phyloP scores from a whole-genome alignment of 1,140 invertebrate species.

The Sminthurinus signatus region DNA sequence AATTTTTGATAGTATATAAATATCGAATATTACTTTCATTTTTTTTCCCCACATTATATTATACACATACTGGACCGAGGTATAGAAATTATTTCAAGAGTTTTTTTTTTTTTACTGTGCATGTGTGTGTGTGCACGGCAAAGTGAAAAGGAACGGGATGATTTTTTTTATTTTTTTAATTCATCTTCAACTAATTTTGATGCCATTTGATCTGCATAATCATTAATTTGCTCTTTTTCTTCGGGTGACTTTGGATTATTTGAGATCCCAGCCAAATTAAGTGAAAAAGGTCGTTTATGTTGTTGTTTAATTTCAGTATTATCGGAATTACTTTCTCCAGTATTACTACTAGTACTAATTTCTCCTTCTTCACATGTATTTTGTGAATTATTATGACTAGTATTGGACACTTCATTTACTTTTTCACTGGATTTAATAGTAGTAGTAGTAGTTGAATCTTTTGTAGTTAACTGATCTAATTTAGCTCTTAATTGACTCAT shows the following conservation, averaged over 20 bases:
- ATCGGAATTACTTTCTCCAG: background rate
- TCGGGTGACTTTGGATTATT: background rate
- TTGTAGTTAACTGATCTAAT: constrained; percentile 22
- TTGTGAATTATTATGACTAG: constrained; percentile 10
- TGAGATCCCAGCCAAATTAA: constrained; percentile 21
- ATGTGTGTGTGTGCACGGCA: too few species aligned
- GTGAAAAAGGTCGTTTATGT: constrained; percentile 21
- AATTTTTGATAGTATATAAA: too few species aligned
- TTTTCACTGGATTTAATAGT: background rate
- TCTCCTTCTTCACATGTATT: constrained; percentile 3
- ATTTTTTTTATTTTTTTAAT: too few species aligned
- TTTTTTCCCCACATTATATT: too few species aligned
- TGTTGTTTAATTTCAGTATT: background rate
- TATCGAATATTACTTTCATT: too few species aligned
- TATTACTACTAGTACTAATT: background rate
- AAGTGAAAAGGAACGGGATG: too few species aligned
- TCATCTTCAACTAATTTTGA: constrained; percentile 26
- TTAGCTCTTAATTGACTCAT: constrained; percentile 27
- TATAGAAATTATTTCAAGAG: too few species aligned
- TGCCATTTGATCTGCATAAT: constrained; percentile 32
- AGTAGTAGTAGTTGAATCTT: background rate
- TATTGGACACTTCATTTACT: too few species aligned
- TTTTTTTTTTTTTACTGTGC: too few species aligned
- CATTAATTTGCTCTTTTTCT: constrained; percentile 22
- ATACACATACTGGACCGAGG: too few species aligned